Conservation (phyloP, 2,113 vertebrate species). For the Phylloscopus trochiloides region DNA sequence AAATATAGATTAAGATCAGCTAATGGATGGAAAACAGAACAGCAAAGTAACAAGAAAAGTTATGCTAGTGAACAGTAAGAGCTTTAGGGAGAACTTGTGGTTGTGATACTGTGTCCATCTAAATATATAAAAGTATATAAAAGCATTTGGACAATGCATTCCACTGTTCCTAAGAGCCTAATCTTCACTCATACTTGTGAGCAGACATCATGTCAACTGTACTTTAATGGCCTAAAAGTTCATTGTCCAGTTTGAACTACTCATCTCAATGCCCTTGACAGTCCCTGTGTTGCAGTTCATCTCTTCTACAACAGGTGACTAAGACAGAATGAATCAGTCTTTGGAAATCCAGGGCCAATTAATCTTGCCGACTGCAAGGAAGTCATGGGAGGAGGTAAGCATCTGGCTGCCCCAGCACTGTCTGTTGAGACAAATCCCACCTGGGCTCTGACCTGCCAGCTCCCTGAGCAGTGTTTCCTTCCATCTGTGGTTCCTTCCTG, state of each 20-base stretch:
- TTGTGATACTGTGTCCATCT: neutral
- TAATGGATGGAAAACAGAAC: neutral
- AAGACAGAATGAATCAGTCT: neutral
- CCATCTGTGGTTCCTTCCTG: constrained; percentile 10
- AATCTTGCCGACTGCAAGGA: neutral
- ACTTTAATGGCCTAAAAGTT: neutral
- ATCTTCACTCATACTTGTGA: neutral
- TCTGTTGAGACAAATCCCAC: constrained; percentile 22
- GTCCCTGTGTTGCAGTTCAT: neutral
- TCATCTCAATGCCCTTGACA: neutral
- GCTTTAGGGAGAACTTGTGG: neutral
- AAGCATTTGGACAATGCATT: neutral
- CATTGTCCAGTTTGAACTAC: neutral
- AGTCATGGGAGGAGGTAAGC: neutral
- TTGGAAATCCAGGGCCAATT: neutral
- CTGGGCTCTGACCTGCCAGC: constrained; percentile 17
- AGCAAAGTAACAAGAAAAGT: neutral
- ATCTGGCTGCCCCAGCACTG: neutral
- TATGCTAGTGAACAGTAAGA: neutral
- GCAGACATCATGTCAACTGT: neutral
- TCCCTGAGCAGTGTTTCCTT: neutral
- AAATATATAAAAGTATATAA: neutral
- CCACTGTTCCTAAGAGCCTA: neutral
- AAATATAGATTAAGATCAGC: neutral
- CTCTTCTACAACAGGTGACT: constrained; percentile 3